Conservation (phyloP, 2,797 vertebrate species). For the Meda fulgida region DNA sequence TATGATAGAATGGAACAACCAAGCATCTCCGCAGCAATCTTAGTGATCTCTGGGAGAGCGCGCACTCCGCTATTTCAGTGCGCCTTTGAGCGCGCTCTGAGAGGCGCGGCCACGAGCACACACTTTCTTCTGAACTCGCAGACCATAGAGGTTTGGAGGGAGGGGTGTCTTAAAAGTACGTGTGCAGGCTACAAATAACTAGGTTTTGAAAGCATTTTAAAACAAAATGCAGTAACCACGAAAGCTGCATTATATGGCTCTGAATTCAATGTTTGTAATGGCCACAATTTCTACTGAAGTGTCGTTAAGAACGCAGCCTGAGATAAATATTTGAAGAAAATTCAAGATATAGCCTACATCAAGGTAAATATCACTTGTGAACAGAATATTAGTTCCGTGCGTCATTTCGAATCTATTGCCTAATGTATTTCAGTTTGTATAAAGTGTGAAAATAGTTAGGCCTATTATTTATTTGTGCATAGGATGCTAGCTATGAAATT, state of each 20-base stretch:
- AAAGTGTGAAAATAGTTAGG: background rate
- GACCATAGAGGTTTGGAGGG: background rate
- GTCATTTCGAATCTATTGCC: background rate
- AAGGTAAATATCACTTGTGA: background rate
- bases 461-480: background rate
- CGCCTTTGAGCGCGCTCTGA: conserved; percentile 1
- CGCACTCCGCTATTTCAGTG: conserved; percentile 10
- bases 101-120: conserved; percentile 25
- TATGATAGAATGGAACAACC: background rate
- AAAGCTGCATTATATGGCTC: background rate
- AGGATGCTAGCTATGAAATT: background rate
- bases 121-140: background rate
- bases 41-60: conserved; percentile 19
- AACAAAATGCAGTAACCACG: background rate
- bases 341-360: too few relatives aligned
- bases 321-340: background rate
- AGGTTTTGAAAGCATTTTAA: background rate
- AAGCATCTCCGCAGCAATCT: conserved; percentile 1
- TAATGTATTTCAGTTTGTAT: background rate
- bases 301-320: background rate
- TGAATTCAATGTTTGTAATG: background rate
- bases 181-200: background rate
- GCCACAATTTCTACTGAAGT: too few relatives aligned
- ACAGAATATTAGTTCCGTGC: background rate
- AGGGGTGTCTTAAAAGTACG: background rate